Evolutionary conservation across 2,888 invertebrate species (phyloP).

Genomic region (Acanthococcus lagerstroemiae): DNA sequence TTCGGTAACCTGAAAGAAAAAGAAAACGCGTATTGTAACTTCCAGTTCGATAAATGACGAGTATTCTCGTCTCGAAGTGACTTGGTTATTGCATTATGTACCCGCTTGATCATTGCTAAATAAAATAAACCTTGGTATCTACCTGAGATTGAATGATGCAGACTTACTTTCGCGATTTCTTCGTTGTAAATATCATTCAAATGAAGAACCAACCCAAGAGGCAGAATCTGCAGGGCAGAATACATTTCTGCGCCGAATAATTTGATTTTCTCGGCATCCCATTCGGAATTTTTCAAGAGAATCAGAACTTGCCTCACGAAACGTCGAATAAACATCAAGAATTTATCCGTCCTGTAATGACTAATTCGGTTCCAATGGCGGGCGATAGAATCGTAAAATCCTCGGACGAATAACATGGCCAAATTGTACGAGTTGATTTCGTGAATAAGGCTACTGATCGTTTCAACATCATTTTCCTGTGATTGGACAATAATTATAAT

Average conservation of each 20-base stretch:
- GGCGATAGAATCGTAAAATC: conserved; percentile 27
- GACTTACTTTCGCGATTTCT: conserved; percentile 32
- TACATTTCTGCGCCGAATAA: conserved; percentile 21
- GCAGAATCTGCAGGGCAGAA: conserved; percentile 23
- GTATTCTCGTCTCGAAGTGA: no score
- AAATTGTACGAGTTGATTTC: conserved; percentile 9
- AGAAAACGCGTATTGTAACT: conserved; percentile 32
- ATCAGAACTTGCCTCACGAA: conserved; percentile 30
- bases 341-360: conserved; percentile 32
- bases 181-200: conserved; percentile 33
- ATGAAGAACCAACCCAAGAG: conserved; percentile 27
- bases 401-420: conserved; percentile 30
- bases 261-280: conserved; percentile 23
- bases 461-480: conserved; percentile 29
- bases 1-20: conserved; percentile 48
- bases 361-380: conserved; percentile 31
- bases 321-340: conserved; percentile 31
- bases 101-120: not conserved
- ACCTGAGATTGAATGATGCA: not conserved
- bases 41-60: no score
- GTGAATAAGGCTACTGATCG: conserved; percentile 31
- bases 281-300: conserved; percentile 22
- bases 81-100: no score
- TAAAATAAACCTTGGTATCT: not conserved
- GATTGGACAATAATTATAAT: conserved; percentile 1